Evolutionary conservation across 2,113 vertebrate genomes (phyloP).

Genomic region (Eulemur macaco): DNA sequence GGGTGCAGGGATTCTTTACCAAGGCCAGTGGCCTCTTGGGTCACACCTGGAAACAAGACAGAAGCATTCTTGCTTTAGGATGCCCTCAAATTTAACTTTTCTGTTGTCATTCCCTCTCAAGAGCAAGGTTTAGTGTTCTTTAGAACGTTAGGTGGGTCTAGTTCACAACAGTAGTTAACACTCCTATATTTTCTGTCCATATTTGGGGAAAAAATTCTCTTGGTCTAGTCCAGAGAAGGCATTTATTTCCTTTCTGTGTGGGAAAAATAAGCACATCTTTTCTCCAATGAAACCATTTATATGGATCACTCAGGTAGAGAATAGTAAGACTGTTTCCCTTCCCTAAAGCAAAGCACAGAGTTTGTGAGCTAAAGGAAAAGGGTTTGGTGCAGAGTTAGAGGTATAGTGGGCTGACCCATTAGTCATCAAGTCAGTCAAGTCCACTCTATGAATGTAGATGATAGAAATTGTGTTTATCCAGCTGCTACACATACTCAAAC

Average conservation of each 20-base stretch:
- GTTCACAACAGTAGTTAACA: background rate
- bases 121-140: background rate
- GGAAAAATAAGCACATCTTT: conserved; percentile 26
- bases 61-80: background rate
- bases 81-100: background rate
- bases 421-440: background rate
- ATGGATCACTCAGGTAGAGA: background rate
- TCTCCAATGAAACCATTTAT: conserved; percentile 21
- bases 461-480: background rate
- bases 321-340: background rate
- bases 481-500: background rate
- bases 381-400: background rate
- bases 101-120: background rate
- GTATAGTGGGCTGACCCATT: background rate
- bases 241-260: background rate
- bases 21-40: background rate
- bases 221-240: background rate
- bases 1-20: background rate
- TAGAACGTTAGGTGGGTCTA: background rate
- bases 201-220: background rate
- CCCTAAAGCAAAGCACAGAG: background rate
- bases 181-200: background rate
- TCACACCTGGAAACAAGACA: background rate
- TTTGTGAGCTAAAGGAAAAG: background rate
- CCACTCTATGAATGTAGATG: background rate